Evolutionary conservation across 2,797 vertebrate genomes (phyloP).

Genomic region (Phoebastria nigripes): DNA sequence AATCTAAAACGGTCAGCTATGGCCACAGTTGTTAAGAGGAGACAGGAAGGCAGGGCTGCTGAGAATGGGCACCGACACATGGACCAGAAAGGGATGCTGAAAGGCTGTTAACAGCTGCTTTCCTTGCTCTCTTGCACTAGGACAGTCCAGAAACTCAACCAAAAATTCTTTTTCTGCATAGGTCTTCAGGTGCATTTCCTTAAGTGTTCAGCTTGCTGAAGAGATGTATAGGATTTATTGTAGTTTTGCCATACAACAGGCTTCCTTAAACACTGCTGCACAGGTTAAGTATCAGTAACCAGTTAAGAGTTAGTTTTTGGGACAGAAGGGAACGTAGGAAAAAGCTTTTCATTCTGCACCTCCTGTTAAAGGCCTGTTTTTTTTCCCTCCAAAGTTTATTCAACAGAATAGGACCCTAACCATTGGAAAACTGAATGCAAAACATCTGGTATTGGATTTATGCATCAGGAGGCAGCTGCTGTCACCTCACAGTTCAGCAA

Average conservation of each 20-base stretch:
- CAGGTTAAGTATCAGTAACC: background rate
- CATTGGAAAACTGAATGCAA: background rate
- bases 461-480: background rate
- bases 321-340: background rate
- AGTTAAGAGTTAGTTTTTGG: background rate
- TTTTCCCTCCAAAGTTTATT: background rate
- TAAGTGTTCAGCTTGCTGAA: background rate
- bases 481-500: background rate
- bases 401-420: background rate
- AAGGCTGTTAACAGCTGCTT: background rate
- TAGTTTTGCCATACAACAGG: background rate
- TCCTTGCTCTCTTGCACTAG: background rate
- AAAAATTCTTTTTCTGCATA: background rate
- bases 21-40: rapidly evolving
- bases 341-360: background rate
- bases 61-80: rapidly evolving
- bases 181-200: background rate
- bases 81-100: background rate
- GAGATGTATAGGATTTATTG: background rate
- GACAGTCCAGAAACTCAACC: background rate
- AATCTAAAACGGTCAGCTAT: rapidly evolving
- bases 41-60: background rate
- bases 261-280: background rate
- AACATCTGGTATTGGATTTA: background rate
- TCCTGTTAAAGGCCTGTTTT: background rate